Evolutionary conservation across 2,888 invertebrate species (phyloP), one percentile per base, ranked within the genome.

Genomic region (Mechanitis mazaeus): DNA sequence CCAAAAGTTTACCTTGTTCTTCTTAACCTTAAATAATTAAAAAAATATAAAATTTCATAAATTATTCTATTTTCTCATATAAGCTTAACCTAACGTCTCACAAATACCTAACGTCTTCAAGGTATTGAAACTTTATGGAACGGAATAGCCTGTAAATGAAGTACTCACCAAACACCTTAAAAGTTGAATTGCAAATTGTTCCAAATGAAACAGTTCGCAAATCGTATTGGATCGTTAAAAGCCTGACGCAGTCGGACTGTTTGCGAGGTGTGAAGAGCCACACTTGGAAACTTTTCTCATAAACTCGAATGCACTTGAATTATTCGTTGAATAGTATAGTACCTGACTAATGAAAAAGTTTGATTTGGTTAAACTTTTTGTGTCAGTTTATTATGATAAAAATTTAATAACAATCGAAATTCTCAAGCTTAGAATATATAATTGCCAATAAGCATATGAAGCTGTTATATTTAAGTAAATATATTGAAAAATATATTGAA

Each of bases 201-300:
- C 42, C 42, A 42, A 42, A 42, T 31, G 31, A 31, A 56, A 20
- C 55, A 60, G 35, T 11, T 50, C 12, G 12, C 20, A 38, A 38
- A 42, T 7, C 7, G 45, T 28, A 54, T 33, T 33, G 33, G 33
- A n/a, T 53, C 12, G 31, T 45, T 35, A 7, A 38, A 38, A 56
- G 53, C 9, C 55, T 35, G 47, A 55, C 47, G 38, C 50, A 28
- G 33, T 57, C 35, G 47, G 35, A 47, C 50, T 66, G 54, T 66
- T 68, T 61, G 66, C 64, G 61, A 61, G 65, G 69, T 66, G 69
- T 64, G 60, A 64, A 68, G 67, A 61, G 64, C 64, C 54, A 64
- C 56, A 67, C 63, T 60, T 59, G 58, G 61, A 69, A 50, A 68
- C 61, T 69, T 68, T 67, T 63, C 69, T 68, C 68, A 68, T 68